Base-by-base conservation (phyloP, 2,888 invertebrate species). In the Acleris literana region DNA sequence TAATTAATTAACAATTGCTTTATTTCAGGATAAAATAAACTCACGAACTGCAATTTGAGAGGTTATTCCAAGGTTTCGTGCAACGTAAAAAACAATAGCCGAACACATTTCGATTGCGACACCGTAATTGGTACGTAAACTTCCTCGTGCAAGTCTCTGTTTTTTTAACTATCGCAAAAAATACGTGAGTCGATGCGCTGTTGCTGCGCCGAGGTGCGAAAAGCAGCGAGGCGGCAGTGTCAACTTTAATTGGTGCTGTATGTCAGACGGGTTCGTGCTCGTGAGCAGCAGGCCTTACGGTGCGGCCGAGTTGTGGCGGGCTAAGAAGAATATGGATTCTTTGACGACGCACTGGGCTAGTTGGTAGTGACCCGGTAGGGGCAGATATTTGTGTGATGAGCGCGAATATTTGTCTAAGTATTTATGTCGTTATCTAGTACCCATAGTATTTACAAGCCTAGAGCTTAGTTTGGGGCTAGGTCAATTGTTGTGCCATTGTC, bases 221-320 rank as follows among this genome's bases (percentile, higher is more conserved):
- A 75, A 77, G 78, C 81, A 82, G 84, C 80, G 84, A 84, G 86
- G 84, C 85, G 82, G 80, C 77, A 56, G 84, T 91, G 91, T 92
- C 89, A 86, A 85, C 84, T 88, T 91, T 92, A 91, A 92, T 92
- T 92, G 92, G 92, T 84, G 80, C 84, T 88, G 87, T 90, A 88
- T 88, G 86, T 89, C 87, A 87, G 84, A 80, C 79, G 80, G 82
- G 79, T 84, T 86, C 85, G 86, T 87, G 87, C 83, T 76, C 76
- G 80, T 81, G 80, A 82, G 81, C 80, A 82, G 79, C 79, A 77
- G 74, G 75, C 68, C 71, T 72, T 49, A 65, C 72, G 76, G 71
- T 39, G 49, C 66, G 78, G 39, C 29, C 7, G 2, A 76, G 55
- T 87, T 69, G 4, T 1, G 76, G 88, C 84, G 86, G 69, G 63